Percentiles rank a stretch among this genome's conserved stretches.
Evolutionary conservation across 1,140 invertebrate species (phyloP).

Genomic region (Gryllus bimaculatus): DNA sequence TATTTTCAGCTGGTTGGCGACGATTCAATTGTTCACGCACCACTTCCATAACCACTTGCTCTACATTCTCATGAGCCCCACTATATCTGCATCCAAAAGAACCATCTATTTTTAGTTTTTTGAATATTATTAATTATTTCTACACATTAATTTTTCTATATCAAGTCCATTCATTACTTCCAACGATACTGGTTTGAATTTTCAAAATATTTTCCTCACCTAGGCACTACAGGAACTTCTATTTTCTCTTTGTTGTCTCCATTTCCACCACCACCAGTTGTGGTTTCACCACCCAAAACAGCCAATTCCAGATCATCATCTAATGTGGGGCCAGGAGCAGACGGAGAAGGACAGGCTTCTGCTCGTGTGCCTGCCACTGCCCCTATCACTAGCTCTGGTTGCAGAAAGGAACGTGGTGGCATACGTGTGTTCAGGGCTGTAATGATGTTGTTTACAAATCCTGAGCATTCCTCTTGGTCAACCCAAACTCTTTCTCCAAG

Average conservation of each 20-base stretch:
- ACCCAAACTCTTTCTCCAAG: slow-evolving; percentile 87
- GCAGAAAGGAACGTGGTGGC: slow-evolving; percentile 49
- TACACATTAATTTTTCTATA: neutral
- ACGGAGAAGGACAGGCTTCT: slow-evolving; percentile 33
- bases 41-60: slow-evolving; percentile 72
- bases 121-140: neutral
- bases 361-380: slow-evolving; percentile 27
- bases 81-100: slow-evolving; percentile 41
- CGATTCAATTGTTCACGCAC: slow-evolving; percentile 79
- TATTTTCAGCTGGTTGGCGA: slow-evolving; percentile 73
- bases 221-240: slow-evolving; percentile 22
- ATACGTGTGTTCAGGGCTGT: slow-evolving; percentile 79
- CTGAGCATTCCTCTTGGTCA: slow-evolving; percentile 81
- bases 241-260: slow-evolving; percentile 20
- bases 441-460: slow-evolving; percentile 85
- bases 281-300: slow-evolving; percentile 9
- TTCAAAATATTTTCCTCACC: slow-evolving; percentile 9
- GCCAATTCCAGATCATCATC: slow-evolving; percentile 38
- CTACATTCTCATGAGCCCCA: slow-evolving; percentile 58
- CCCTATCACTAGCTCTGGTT: slow-evolving; percentile 45
- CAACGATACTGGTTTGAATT: neutral
- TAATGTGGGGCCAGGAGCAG: slow-evolving; percentile 38
- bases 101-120: neutral
- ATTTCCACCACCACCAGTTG: slow-evolving; percentile 15
- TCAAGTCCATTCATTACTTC: neutral